Evolutionary conservation across 2,797 vertebrate genomes (phyloP), one percentile per base, ranked within the genome.

Genomic region (Ctenochaetus hawaiiensis): DNA sequence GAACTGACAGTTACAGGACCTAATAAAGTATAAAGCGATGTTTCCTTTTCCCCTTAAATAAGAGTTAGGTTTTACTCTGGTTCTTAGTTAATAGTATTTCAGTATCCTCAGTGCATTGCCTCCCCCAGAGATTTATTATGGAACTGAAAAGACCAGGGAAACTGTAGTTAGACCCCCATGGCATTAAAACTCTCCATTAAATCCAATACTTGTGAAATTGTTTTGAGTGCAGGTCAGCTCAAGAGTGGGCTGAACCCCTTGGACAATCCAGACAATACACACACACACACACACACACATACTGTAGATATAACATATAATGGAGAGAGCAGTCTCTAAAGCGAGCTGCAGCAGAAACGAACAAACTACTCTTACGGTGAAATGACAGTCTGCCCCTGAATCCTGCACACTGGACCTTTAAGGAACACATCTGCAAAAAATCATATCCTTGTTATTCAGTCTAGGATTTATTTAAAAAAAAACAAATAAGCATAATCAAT

Each of bases 121-220:
- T 43, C 22, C 54, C 37, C 22, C 3, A 58, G 37, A 67, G 66
- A 72, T 54, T 5, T 39, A 53, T 72, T 30, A 44, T 13, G 13
- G n/a, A 49, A 6, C 47, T 62, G 65, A 59, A 78, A 70, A 30
- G n/a, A 44, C 13, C 14, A 1, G 5, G 3, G 63, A 72, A 78
- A 52, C 23, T 61, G 22, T 5, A 58, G 67, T 37, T 14, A 41
- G 53, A 76, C n/a, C 20, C 41, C 48, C 34, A 26, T 6, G 13
- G 72, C 61, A 69, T 37, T 47, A 64, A 62, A 74, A 59, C 60
- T 16, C 60, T 47, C 22, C 61, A 58, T 62, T 78, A 37, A 75
- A 80, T 78, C 72, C 68, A 74, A 78, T 41, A 39, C n/a, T 16
- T n/a, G 56, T 26, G 64, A 72, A 66, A 77, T 12, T 23, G 54